phyloP scores from a whole-genome alignment of 2,797 vertebrate species.

The Paratrypauchen microcephalus region DNA sequence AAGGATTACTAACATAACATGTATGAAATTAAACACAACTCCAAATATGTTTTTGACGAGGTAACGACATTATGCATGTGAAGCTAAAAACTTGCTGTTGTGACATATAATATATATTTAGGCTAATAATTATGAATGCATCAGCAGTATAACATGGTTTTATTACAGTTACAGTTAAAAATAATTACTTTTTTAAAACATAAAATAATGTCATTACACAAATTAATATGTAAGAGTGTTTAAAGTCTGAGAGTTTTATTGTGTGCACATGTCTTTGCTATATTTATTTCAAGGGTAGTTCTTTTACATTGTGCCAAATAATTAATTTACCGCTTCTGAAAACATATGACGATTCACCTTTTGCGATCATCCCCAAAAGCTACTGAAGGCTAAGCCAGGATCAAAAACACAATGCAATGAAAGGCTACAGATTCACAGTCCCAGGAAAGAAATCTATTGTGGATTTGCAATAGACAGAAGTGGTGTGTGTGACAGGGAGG shows the following conservation, averaged over 20 bases:
- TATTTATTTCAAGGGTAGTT: slow-evolving; percentile 41
- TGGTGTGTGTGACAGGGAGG: slow-evolving; percentile 56
- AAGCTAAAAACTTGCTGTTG: no score
- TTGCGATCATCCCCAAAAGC: slow-evolving; percentile 60
- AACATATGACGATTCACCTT: slow-evolving; percentile 64
- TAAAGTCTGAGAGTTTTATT: no score
- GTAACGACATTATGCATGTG: no score
- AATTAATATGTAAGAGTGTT: no score
- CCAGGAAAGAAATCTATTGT: slow-evolving; percentile 60
- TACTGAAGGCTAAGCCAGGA: slow-evolving; percentile 56
- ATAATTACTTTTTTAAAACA: no score
- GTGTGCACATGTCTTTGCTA: slow-evolving; percentile 31
- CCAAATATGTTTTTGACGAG: no score
- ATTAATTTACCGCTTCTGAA: slow-evolving; percentile 58
- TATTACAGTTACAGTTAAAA: no score
- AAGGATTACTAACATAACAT: no score
- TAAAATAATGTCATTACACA: no score
- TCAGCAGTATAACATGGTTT: not conserved
- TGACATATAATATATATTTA: no score
- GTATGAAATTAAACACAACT: no score
- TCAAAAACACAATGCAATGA: slow-evolving; percentile 61
- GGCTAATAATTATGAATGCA: not conserved
- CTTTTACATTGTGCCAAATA: slow-evolving; percentile 48
- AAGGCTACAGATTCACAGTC: slow-evolving; percentile 48
- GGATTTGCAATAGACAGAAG: slow-evolving; percentile 56